phyloP scores from a whole-genome alignment of 1,140 invertebrate genomes.

The Eubasilissa regina region DNA sequence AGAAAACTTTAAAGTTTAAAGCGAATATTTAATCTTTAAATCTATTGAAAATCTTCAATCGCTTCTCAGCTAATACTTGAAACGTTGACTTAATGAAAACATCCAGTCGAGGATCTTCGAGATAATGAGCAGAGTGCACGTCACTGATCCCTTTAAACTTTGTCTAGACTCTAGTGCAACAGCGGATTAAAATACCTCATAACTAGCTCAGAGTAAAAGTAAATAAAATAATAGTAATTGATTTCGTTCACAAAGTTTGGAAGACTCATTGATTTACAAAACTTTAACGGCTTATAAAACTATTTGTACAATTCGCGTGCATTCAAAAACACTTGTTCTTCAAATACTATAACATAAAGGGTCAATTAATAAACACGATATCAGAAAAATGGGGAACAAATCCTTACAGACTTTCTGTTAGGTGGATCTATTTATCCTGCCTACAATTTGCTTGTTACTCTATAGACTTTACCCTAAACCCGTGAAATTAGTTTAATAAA shows the following conservation, averaged over 20 bases:
- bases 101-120: conserved; percentile 1
- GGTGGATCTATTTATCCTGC: conserved; percentile 12
- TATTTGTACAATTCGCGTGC: too few species aligned
- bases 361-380: not conserved
- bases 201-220: too few species aligned
- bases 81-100: conserved; percentile 45
- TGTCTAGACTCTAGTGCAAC: not conserved
- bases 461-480: conserved; percentile 5
- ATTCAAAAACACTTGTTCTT: not conserved
- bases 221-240: too few species aligned
- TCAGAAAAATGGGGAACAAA: not conserved
- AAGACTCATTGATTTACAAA: too few species aligned
- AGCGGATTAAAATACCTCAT: not conserved
- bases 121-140: conserved; percentile 26
- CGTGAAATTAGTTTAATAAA: not conserved
- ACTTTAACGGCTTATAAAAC: too few species aligned
- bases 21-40: not conserved
- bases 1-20: not conserved
- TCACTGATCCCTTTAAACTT: conserved; percentile 12
- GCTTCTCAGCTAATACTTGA: conserved; percentile 25
- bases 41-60: conserved; percentile 32
- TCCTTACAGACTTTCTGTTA: conserved; percentile 8
- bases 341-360: not conserved
- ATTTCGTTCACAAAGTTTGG: too few species aligned
- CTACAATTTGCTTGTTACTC: conserved; percentile 38